Percentiles rank a stretch among this genome's conserved stretches.
Evolutionary conservation across 2,113 vertebrate genomes (phyloP).

Genomic region (Podarcis raffonei): DNA sequence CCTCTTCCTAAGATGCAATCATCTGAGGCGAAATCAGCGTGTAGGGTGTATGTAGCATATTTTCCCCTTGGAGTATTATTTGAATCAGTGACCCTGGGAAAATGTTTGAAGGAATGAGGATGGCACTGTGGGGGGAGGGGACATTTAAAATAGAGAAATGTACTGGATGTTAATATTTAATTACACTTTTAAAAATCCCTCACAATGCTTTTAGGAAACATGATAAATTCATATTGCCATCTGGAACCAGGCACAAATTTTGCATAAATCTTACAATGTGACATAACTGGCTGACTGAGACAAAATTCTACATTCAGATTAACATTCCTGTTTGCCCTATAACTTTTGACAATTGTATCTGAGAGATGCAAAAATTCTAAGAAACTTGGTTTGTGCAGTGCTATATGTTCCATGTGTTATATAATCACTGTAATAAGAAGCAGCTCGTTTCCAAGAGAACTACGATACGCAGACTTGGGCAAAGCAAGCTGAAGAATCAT

Average conservation of each 20-base stretch:
- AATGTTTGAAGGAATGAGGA: not conserved
- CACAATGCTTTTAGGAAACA: slow-evolving; percentile 18
- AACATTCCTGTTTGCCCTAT: no score
- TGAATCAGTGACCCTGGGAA: not conserved
- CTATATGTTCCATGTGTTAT: not conserved
- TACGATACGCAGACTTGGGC: not conserved
- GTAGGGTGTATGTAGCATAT: not conserved
- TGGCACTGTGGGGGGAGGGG: not conserved
- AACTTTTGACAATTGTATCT: slow-evolving; percentile 6
- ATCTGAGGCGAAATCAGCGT: not conserved
- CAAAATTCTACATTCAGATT: not conserved
- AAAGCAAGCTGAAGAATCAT: not conserved
- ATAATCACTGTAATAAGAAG: not conserved
- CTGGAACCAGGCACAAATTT: slow-evolving; percentile 6
- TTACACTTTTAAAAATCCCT: slow-evolving; percentile 10
- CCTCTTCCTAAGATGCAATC: not conserved
- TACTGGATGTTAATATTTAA: slow-evolving; percentile 8
- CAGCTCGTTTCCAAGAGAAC: not conserved
- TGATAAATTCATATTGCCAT: slow-evolving; percentile 17
- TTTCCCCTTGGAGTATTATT: not conserved
- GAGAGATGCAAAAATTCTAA: slow-evolving; percentile 3
- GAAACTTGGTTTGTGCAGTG: not conserved
- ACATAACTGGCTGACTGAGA: not conserved
- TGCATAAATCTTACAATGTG: not conserved
- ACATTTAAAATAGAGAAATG: not conserved